Percentiles rank a stretch among this genome's conserved stretches.
These are phyloP conservation scores for Meriones psammophilus DNA, from an alignment of 2,797 vertebrate genomes.

Conservation along the genomic window DNA sequence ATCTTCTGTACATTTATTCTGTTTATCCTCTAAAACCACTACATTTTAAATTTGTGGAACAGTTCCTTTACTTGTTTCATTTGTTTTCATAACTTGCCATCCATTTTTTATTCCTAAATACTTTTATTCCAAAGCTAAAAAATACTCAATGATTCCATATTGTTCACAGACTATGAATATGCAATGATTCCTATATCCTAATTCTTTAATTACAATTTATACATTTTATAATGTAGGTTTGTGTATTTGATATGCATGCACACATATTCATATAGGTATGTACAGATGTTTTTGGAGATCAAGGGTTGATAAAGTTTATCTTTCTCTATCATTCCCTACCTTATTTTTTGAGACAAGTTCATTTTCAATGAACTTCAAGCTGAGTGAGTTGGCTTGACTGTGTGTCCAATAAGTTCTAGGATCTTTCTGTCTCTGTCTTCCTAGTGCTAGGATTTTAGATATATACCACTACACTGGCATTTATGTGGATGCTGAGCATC, in stretches of 20 bases:
- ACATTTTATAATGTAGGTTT: not conserved
- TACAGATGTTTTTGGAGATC: not conserved
- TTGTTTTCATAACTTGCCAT: not conserved
- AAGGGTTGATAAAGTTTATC: not conserved
- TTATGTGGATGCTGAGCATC: not conserved
- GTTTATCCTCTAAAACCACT: slow-evolving; percentile 34
- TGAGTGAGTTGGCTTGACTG: not conserved
- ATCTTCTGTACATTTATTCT: slow-evolving; percentile 12
- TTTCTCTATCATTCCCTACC: not conserved
- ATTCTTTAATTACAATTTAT: not conserved
- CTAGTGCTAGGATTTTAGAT: not conserved
- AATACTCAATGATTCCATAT: not conserved
- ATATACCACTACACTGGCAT: not conserved
- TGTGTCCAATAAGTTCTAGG: not conserved
- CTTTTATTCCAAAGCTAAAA: not conserved
- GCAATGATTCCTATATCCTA: not conserved
- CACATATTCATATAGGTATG: not conserved
- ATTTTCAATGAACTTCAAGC: not conserved
- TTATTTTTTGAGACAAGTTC: not conserved
- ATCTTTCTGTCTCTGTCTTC: not conserved
- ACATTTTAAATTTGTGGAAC: slow-evolving; percentile 17
- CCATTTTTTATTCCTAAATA: slow-evolving; percentile 1
- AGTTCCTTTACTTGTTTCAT: not conserved
- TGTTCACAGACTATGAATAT: slow-evolving; percentile 18
- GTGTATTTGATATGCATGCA: not conserved